Base-by-base conservation (phyloP, 2,113 vertebrate species). In the Coracopsis vasa region DNA sequence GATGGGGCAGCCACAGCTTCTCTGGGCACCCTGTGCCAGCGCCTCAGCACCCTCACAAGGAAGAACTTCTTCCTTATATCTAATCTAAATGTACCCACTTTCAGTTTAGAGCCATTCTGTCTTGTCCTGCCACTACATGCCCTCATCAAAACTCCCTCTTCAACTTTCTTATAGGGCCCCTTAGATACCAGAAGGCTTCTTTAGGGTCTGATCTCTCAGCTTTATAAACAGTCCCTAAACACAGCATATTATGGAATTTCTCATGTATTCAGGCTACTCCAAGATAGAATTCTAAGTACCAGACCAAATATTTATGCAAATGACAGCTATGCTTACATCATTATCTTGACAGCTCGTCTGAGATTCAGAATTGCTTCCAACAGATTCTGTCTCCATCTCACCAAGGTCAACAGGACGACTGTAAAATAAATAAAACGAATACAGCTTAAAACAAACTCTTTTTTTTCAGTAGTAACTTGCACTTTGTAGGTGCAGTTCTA, bases 381-480 rank as follows among this genome's bases (percentile, higher is more conserved):
- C 96, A 39, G 98, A 98, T 65, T 99, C 98, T 3, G 98, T 98
- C 96, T 99, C 99, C 99, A 99, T 99, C 45, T 99, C 99, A 33
- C 98, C 98, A 8, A 99, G 97, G 83, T 98, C 98, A 61, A 99
- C 98, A 78, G 99, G 98, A 16, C 96, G 98, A 69, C 99, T 99
- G 82, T 5, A 79, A 92, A 91, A 86, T 39, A 5, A 90, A 80
- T 45, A 9, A 64, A 33, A 87, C 85, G 42, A 42, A 65, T 3
- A 82, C 1, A 80, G 9, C 17, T 73, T 39, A 64, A 75, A 83
- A 41, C 23, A 91, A 87, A 80, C 17, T 17, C 3, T 9, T 5
- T 10, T 65, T 48, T 19, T 58, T 35, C 56, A 53, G 29, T 6
- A 66, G 13, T 9, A 65, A 62, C 7, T 39, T 65, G 13, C n/a